These are phyloP conservation scores for Aspiorhynchus laticeps DNA, from an alignment of 2,113 vertebrate genomes.

Conservation along the genomic window DNA sequence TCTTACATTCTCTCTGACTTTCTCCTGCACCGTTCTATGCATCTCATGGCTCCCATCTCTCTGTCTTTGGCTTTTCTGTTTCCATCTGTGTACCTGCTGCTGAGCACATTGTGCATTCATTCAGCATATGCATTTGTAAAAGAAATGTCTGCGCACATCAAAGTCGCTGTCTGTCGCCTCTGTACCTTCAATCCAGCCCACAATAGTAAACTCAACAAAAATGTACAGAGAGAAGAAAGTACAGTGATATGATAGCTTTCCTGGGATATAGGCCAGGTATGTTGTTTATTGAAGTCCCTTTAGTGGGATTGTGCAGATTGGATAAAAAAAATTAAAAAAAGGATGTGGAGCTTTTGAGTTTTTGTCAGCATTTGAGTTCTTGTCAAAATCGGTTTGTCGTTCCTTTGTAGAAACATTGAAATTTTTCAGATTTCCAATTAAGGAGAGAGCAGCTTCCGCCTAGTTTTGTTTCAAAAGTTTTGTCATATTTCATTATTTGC, in stretches of 20 bases:
- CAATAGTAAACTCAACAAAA: constrained; percentile 20
- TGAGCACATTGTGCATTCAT: constrained; percentile 49
- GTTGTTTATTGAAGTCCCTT: constrained; percentile 46
- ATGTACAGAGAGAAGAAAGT: constrained; percentile 30
- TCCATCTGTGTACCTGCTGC: constrained; percentile 33
- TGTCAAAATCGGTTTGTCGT: constrained; percentile 1
- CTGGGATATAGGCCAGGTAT: constrained; percentile 33
- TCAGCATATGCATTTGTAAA: constrained; percentile 47
- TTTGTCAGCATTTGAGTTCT: not conserved
- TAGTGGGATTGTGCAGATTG: constrained; percentile 19
- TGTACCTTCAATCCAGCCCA: constrained; percentile 26
- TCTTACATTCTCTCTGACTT: constrained; percentile 17
- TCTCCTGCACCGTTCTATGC: not conserved
- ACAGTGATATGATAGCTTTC: constrained; percentile 16
- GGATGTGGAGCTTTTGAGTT: not conserved
- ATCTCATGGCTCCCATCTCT: not conserved
- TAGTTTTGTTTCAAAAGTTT: not conserved
- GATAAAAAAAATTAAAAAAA: constrained; percentile 19
- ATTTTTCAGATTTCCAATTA: constrained; percentile 22
- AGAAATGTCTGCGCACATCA: constrained; percentile 53
- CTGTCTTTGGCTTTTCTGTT: constrained; percentile 14
- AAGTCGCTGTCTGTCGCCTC: constrained; percentile 31
- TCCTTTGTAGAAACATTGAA: constrained; percentile 20
- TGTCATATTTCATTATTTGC: constrained; percentile 2
- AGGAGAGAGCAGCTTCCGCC: not conserved